phyloP scores from a whole-genome alignment of 2,797 vertebrate species.

The Enteromius fasciolatus region DNA sequence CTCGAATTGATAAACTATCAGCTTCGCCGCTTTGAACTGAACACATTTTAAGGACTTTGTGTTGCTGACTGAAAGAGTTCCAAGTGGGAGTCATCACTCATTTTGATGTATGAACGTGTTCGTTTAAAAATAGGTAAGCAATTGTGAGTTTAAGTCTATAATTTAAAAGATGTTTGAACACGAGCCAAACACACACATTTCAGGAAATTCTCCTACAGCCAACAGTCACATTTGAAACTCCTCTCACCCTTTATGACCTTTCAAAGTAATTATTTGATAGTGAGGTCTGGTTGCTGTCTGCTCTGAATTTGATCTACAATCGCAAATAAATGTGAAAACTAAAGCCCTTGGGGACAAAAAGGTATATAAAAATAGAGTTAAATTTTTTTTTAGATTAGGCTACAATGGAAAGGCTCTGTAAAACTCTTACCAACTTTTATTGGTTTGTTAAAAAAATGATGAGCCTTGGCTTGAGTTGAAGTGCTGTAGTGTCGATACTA shows the following conservation, averaged over 20 bases:
- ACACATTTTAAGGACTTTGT: conserved; percentile 33
- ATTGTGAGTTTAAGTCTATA: conserved; percentile 23
- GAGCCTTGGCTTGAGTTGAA: conserved; percentile 26
- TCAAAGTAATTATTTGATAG: conserved; percentile 52
- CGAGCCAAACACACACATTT: conserved; percentile 6
- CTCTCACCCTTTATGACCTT: conserved; percentile 21
- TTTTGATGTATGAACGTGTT: conserved; percentile 30
- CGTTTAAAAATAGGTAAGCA: conserved; percentile 20
- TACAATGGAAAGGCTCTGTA: background rate
- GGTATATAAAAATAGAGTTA: conserved; percentile 34
- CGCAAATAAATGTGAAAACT: conserved; percentile 13
- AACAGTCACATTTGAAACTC: conserved; percentile 20
- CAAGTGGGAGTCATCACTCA: conserved; percentile 21
- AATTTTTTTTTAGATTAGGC: conserved; percentile 19
- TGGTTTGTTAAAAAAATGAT: conserved; percentile 21
- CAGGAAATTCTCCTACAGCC: background rate
- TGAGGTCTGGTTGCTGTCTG: background rate
- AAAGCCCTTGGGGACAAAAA: conserved; percentile 25
- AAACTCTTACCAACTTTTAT: conserved; percentile 29
- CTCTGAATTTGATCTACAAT: conserved; percentile 31
- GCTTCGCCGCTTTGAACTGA: background rate
- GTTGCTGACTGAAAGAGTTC: conserved; percentile 29
- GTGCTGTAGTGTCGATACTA: background rate
- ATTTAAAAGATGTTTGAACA: conserved; percentile 25
- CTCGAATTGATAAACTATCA: conserved; percentile 34